Conservation (phyloP, 1,140 invertebrate genomes). For the Akabosia matsudoensis region DNA sequence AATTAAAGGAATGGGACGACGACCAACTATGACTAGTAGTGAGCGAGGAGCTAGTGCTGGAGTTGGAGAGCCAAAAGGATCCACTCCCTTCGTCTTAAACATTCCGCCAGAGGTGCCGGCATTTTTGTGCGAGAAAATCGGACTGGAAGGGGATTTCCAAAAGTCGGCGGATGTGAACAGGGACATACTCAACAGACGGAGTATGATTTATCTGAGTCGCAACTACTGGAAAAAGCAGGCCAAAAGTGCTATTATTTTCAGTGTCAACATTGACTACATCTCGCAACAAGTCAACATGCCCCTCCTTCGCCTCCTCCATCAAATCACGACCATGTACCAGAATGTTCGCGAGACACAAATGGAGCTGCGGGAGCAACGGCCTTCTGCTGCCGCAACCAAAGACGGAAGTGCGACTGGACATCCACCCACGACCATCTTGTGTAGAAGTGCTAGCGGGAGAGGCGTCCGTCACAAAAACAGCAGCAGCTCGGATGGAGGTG, state of each 20-base stretch:
- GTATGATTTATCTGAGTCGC: conserved; percentile 77
- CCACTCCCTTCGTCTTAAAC: conserved; percentile 53
- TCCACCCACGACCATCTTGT: not conserved
- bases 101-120: conserved; percentile 76
- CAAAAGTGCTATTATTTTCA: conserved; percentile 82
- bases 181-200: conserved; percentile 75
- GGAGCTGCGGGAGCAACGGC: conserved; percentile 69
- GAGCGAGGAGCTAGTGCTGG: conserved; percentile 2
- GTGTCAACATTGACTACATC: conserved; percentile 78
- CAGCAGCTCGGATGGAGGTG: not conserved
- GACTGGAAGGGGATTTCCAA: conserved; percentile 81
- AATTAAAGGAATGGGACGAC: conserved; percentile 59
- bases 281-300: conserved; percentile 95
- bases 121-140: conserved; percentile 87
- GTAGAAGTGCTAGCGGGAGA: conserved; percentile 13
- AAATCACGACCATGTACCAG: conserved; percentile 96
- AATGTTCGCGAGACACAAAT: conserved; percentile 92
- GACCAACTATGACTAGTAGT: conserved; percentile 48
- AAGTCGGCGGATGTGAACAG: conserved; percentile 85
- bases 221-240: conserved; percentile 85
- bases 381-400: conserved; percentile 46
- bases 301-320: conserved; percentile 83
- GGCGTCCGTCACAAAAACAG: conserved; percentile 35
- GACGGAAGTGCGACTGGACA: not conserved
- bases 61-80: conserved; percentile 27